Evolutionary conservation across 2,888 invertebrate genomes (phyloP), one percentile per base, ranked within the genome.

Genomic region (Pachliopta kotzebuea): DNA sequence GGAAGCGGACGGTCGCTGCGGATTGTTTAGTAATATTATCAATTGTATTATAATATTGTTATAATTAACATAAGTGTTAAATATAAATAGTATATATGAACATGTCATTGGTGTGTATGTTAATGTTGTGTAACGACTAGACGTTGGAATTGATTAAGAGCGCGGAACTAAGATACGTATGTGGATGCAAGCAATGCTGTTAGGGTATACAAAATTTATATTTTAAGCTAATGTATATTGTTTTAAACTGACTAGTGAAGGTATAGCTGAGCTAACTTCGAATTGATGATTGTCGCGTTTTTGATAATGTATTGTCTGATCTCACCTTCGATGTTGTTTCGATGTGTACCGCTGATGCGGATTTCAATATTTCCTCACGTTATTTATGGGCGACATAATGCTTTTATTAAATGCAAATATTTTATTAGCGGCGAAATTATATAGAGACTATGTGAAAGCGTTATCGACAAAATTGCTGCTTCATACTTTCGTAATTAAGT

Each of bases 41-140:
- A 18, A 65, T 58, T 65, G 65, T 65, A 65, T n/a, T 82, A 79
- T 82, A 79, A 81, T 81, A 83, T 83, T 86, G 85, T 85, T 84
- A 80, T 83, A 74, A 71, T 70, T 69, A n/a, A 67, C 74, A 65
- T 88, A 89, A 88, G 86, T 89, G 89, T 90, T 89, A 85, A 83
- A 83, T 81, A 83, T 86, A 85, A 82, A 84, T 84, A 81, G 74
- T 79, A 75, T 81, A 75, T 81, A 86, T 84, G 83, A 79, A 83
- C 79, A 78, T 75, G 76, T 82, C 73, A 81, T 85, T 85, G 80
- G 80, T 78, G 78, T 42, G 18, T 42, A 89, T 90, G 85, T 90
- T 89, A 90, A n/a, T n/a, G n/a, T 90, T 84, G 76, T 6, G 74
- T 81, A 83, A 72, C 74, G 76, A 24, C 0, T 31, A 11, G 56